Evolutionary conservation across 2,888 invertebrate genomes (phyloP).

Genomic region (Cacoxenus indagator): DNA sequence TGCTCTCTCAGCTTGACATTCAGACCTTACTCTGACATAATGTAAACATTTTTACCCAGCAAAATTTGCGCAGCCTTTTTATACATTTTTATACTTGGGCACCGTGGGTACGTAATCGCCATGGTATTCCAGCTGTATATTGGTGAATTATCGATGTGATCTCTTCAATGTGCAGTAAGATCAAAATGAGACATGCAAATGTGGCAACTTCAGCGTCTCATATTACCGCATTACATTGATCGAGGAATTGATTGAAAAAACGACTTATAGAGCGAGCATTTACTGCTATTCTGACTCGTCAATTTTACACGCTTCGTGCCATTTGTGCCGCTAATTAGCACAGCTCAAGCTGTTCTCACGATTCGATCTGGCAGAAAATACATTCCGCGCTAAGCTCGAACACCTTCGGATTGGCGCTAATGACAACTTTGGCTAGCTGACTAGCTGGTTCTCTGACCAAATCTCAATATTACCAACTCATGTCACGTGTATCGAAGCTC

Average conservation of each 20-base stretch:
- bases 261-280: background rate
- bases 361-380: background rate
- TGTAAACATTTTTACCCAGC: background rate
- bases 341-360: conserved; percentile 14
- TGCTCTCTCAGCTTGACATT: conserved; percentile 7
- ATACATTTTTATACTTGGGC: too few species aligned
- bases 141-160: too few species aligned
- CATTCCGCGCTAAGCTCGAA: background rate
- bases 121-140: too few species aligned
- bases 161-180: too few species aligned
- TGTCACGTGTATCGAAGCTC: conserved; percentile 9
- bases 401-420: conserved; percentile 1
- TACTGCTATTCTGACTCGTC: background rate
- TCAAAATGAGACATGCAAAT: too few species aligned
- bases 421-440: conserved; percentile 5
- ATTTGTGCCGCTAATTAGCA: conserved; percentile 19
- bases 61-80: background rate
- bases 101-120: too few species aligned
- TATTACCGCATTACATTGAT: too few species aligned
- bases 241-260: background rate
- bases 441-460: background rate
- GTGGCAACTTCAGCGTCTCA: too few species aligned
- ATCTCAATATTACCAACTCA: conserved; percentile 3
- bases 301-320: conserved; percentile 7
- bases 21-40: background rate